phyloP scores from a whole-genome alignment of 2,113 vertebrate genomes.

The Lycaon pictus region DNA sequence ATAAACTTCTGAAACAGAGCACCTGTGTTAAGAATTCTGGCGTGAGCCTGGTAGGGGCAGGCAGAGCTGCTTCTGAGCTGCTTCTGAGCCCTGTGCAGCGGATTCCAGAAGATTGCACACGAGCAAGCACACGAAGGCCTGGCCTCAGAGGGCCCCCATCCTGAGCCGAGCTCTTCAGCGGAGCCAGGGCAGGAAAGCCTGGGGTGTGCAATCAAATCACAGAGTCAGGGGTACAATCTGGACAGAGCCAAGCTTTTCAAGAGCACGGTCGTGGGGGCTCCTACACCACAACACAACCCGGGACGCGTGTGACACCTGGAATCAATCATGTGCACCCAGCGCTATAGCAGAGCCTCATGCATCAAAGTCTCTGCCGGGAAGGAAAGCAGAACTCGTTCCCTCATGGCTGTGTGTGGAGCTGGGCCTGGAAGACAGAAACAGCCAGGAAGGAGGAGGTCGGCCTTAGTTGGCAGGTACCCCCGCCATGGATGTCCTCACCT shows the following conservation, averaged over 20 bases:
- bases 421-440: not conserved
- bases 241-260: not conserved
- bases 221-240: not conserved
- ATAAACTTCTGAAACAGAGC: slow-evolving; percentile 54
- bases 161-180: not conserved
- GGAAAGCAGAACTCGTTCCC: not conserved
- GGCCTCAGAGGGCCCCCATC: not conserved
- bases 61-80: not conserved
- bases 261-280: not conserved
- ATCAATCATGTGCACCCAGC: not conserved
- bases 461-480: not conserved
- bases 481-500: not conserved
- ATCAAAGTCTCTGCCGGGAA: not conserved
- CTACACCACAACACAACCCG: not conserved
- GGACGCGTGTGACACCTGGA: not conserved
- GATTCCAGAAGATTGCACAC: not conserved
- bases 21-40: slow-evolving; percentile 29
- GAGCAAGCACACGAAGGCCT: not conserved
- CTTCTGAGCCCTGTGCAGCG: not conserved
- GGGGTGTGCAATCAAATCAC: not conserved
- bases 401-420: not conserved
- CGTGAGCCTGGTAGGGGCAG: not conserved
- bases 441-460: not conserved
- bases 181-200: not conserved
- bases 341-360: not conserved